These are phyloP conservation scores for Pelecanus crispus DNA, from an alignment of 2,113 vertebrate species.

Conservation along the genomic window DNA sequence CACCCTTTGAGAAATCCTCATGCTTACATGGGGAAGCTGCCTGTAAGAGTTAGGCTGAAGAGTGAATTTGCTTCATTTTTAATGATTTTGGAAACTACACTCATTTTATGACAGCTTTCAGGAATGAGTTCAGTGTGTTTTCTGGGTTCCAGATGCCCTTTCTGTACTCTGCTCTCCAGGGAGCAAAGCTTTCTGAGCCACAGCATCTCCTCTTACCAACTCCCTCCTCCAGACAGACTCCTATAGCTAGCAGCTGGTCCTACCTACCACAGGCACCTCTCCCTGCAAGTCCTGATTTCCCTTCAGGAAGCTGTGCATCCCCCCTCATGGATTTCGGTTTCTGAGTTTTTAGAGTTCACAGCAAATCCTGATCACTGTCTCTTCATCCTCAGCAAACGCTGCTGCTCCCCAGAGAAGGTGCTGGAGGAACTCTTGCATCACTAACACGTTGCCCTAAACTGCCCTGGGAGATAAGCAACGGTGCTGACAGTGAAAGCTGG, in stretches of 20 bases:
- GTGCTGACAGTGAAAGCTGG: not conserved
- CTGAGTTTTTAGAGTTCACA: not conserved
- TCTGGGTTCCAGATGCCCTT: not conserved
- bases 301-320: not conserved
- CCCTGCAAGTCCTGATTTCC: not conserved
- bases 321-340: accelerated
- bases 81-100: not conserved
- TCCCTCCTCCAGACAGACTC: not conserved
- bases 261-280: not conserved
- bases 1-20: not conserved
- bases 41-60: not conserved
- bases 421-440: not conserved
- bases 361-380: not conserved
- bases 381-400: not conserved
- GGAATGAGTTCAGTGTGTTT: not conserved
- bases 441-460: not conserved
- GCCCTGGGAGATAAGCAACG: not conserved
- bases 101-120: not conserved
- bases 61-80: not conserved
- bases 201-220: not conserved
- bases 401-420: not conserved
- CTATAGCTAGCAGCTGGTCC: not conserved
- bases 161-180: not conserved
- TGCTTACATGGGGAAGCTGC: not conserved
- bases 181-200: not conserved